These are phyloP conservation scores for Atopsyche davidsoni DNA, from an alignment of 1,140 invertebrate species.

Conservation along the genomic window DNA sequence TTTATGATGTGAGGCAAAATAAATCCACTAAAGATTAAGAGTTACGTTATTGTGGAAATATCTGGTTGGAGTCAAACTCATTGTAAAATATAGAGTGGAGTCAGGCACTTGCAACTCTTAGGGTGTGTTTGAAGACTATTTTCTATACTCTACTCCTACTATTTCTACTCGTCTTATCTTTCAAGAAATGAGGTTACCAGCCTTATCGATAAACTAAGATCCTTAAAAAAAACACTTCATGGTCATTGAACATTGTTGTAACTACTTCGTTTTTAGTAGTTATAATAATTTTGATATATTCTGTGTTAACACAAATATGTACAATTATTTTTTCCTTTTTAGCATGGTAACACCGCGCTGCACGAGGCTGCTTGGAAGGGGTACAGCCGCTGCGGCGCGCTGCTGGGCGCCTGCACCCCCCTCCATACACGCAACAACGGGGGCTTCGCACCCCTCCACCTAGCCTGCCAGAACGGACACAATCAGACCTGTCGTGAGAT, in stretches of 20 bases:
- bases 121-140: too few species aligned
- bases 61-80: too few species aligned
- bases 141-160: too few species aligned
- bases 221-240: neutral
- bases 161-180: too few species aligned
- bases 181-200: too few species aligned
- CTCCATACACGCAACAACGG: conserved; percentile 75
- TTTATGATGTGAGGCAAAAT: too few species aligned
- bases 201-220: too few species aligned
- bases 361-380: conserved; percentile 95
- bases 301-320: neutral
- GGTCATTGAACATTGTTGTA: too few species aligned
- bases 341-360: conserved; percentile 89
- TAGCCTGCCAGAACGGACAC: conserved; percentile 93
- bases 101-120: too few species aligned
- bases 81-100: too few species aligned
- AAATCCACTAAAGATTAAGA: too few species aligned
- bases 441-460: conserved; percentile 88
- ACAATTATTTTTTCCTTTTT: conserved; percentile 33
- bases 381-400: conserved; percentile 76
- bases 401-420: conserved; percentile 64
- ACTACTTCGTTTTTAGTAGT: neutral
- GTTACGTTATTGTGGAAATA: too few species aligned
- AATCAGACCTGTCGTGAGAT: conserved; percentile 90
- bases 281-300: neutral